These are phyloP conservation scores for Platyscapa corneri DNA, from an alignment of 1,140 invertebrate genomes.

Conservation along the genomic window DNA sequence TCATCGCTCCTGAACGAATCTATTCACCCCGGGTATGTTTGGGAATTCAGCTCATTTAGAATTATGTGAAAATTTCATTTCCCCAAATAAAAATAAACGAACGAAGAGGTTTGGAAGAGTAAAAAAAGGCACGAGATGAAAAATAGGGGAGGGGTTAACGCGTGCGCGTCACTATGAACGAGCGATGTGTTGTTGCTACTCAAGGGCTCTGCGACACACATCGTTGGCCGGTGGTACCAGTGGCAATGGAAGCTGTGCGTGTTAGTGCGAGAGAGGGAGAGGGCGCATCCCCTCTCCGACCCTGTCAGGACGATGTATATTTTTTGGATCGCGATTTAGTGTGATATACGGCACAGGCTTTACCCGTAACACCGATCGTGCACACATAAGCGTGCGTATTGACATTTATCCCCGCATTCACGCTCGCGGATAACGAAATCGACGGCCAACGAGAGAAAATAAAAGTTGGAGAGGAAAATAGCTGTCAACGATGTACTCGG, in stretches of 20 bases:
- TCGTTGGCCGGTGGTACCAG: conserved; percentile 58
- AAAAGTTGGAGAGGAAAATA: conserved; percentile 38
- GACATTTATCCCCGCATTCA: conserved; percentile 59
- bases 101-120: too few relatives aligned
- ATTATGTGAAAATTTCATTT: conserved; percentile 28
- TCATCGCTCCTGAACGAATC: too few relatives aligned
- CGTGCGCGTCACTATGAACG: conserved; percentile 53
- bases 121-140: neutral
- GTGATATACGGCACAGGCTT: conserved; percentile 72
- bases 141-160: neutral
- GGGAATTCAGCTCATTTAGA: too few relatives aligned
- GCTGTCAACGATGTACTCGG: neutral
- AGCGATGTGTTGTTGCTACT: conserved; percentile 8
- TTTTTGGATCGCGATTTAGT: conserved; percentile 74
- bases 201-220: conserved; percentile 61
- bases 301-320: conserved; percentile 72
- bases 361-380: conserved; percentile 64
- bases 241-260: conserved; percentile 6
- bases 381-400: conserved; percentile 58
- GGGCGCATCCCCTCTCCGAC: conserved; percentile 18
- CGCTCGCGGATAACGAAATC: conserved; percentile 55
- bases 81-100: neutral
- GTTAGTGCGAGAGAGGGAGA: neutral
- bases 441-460: conserved; percentile 54
- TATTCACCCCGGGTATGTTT: too few relatives aligned